phyloP scores from a whole-genome alignment of 2,888 invertebrate genomes.

The Scelioninae gen. 1 region DNA sequence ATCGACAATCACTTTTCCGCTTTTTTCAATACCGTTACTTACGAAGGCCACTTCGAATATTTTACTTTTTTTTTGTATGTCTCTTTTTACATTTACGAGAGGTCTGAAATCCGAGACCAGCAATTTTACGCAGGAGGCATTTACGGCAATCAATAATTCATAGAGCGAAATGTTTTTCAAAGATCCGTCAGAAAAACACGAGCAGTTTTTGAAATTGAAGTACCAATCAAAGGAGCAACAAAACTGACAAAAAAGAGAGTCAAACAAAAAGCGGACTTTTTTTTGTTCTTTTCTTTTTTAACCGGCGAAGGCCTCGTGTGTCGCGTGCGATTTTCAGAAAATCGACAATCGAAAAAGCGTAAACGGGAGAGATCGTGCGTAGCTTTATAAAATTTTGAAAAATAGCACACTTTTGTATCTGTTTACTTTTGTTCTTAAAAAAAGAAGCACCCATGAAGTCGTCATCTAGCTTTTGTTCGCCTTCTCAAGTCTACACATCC shows the following conservation, averaged over 20 bases:
- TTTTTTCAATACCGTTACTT: constrained; percentile 74
- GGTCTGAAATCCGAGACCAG: constrained; percentile 72
- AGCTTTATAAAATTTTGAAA: constrained; percentile 82
- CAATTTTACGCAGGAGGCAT: constrained; percentile 70
- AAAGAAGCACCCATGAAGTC: constrained; percentile 76
- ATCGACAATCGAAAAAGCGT: constrained; percentile 70
- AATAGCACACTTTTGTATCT: constrained; percentile 79
- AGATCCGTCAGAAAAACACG: constrained; percentile 65
- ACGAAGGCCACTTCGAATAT: constrained; percentile 84
- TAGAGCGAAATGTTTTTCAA: constrained; percentile 55
- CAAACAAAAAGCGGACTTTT: constrained; percentile 36
- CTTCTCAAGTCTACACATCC: constrained; percentile 69
- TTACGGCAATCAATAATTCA: constrained; percentile 70
- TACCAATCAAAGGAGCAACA: constrained; percentile 22
- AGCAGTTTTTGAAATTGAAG: constrained; percentile 34
- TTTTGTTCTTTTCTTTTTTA: constrained; percentile 32
- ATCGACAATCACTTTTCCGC: constrained; percentile 79
- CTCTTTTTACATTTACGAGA: constrained; percentile 79
- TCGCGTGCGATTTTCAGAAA: constrained; percentile 69
- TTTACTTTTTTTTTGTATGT: constrained; percentile 76
- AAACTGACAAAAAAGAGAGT: constrained; percentile 5
- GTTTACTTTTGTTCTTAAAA: constrained; percentile 67
- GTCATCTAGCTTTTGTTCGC: constrained; percentile 61
- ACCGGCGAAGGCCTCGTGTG: constrained; percentile 77
- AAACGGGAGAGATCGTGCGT: constrained; percentile 71